A percentile compares a stretch with the other conserved stretches of the same genome.
Conservation (phyloP, 2,797 vertebrate genomes). For the Rhodeus uyekii region DNA sequence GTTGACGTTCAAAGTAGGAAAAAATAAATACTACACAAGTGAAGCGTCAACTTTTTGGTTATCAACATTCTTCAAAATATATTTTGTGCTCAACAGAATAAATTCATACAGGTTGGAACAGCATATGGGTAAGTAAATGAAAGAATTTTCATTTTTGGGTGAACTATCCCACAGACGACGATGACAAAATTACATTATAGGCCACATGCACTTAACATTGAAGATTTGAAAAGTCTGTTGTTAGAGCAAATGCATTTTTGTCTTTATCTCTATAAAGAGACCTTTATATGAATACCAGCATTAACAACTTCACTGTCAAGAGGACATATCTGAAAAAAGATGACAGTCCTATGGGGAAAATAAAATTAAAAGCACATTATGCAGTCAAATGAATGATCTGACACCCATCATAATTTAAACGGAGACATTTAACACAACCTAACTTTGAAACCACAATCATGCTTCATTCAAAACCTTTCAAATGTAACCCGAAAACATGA, state of each 20-base stretch:
- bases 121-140: not conserved
- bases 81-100: too few relatives aligned
- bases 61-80: too few relatives aligned
- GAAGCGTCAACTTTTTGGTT: too few relatives aligned
- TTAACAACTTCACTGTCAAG: not conserved
- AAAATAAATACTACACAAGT: too few relatives aligned
- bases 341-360: constrained; percentile 3
- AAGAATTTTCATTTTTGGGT: not conserved
- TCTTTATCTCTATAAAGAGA: constrained; percentile 20
- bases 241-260: not conserved
- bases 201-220: constrained; percentile 34
- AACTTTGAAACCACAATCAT: constrained; percentile 22
- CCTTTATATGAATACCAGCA: not conserved
- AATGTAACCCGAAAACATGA: constrained; percentile 32
- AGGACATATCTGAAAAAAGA: not conserved
- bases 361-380: constrained; percentile 30
- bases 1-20: too few relatives aligned
- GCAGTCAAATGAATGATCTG: not conserved
- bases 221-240: not conserved
- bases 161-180: not conserved
- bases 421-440: not conserved
- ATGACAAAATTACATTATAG: constrained; percentile 28
- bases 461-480: constrained; percentile 7
- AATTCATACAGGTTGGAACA: not conserved
- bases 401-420: constrained; percentile 1